phyloP scores from a whole-genome alignment of 35 echinoderm and acorn worm species.

The Apostichopus japonicus region DNA sequence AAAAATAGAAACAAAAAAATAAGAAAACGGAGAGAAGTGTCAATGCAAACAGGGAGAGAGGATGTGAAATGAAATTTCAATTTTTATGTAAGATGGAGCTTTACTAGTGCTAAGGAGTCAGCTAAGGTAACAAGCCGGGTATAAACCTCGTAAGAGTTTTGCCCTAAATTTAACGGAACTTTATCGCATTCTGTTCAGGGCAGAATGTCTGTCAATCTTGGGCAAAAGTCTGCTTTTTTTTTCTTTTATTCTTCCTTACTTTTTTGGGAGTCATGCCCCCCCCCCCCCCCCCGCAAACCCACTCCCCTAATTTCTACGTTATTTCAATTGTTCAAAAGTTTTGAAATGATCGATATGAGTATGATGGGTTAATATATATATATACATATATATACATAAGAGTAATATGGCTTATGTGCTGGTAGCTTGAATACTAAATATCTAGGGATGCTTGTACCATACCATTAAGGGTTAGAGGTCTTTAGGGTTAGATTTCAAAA shows the following conservation, averaged over 20 bases:
- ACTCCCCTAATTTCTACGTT: too few relatives aligned
- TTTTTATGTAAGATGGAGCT: not conserved
- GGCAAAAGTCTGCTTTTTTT: not conserved
- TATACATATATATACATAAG: too few relatives aligned
- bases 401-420: too few relatives aligned
- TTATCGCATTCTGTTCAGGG: not conserved
- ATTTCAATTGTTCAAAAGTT: too few relatives aligned
- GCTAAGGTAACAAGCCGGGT: not conserved
- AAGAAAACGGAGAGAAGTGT: conserved; percentile 47
- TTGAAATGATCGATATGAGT: too few relatives aligned
- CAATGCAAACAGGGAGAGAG: conserved; percentile 44
- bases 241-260: not conserved
- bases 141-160: too few relatives aligned
- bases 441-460: too few relatives aligned
- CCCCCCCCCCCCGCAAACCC: too few relatives aligned
- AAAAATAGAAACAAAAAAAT: conserved; percentile 49
- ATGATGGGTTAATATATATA: too few relatives aligned
- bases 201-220: not conserved
- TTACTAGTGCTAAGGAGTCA: conserved; percentile 30
- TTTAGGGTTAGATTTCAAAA: too few relatives aligned
- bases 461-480: too few relatives aligned
- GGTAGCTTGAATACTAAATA: too few relatives aligned
- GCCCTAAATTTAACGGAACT: not conserved
- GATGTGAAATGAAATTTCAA: not conserved
- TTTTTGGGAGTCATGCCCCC: not conserved